Evolutionary conservation across 2,888 invertebrate species (phyloP), one percentile per base, ranked within the genome.

Genomic region (Melanostoma scalare): DNA sequence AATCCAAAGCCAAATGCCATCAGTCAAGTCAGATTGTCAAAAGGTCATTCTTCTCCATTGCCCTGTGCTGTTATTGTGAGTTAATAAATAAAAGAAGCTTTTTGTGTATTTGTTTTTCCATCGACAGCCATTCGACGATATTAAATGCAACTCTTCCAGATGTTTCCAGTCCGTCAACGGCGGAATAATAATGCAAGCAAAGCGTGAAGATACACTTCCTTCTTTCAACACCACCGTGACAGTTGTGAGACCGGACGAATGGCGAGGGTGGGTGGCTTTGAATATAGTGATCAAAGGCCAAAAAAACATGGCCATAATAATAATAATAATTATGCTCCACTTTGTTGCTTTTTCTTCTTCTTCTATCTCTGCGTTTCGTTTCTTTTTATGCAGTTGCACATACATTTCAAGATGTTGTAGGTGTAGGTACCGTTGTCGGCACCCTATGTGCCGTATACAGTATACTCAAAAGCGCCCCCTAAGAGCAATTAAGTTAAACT

Each of bases 1-100:
- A 40, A 63, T 63, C 3, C 76, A 61, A 65, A 67, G 20, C 60
- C 81, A 72, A 81, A 81, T 81, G 76, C 77, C 82, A 82, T 82
- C 82, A 77, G 82, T 78, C 78, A 73, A 77, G 82, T 78, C 78
- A 73, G 68, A 63, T 82, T 77, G 82, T 82, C 77, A 77, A 82
- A 82, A 82, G 82, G 77, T 82, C 82, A 82, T 73, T 77, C 73
- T 42, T 61, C 52, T 58, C 48, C 46, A 31, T 65, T 50, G 20
- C 35, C 31, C 61, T 38, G 0, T 31, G 30, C 3, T n/a, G 50
- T 40, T 63, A 20, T 1, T 20, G 20, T 20, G 67, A 71, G 72
- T 76, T 76, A 72, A 81, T 81, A 76, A 76, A 81, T 55, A 44
- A 76, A 67, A 53, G 35, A 40, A 8, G 42, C 38, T 35, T 69